Conservation (phyloP, 1,140 invertebrate genomes). For the Propsilocerus akamusi region DNA sequence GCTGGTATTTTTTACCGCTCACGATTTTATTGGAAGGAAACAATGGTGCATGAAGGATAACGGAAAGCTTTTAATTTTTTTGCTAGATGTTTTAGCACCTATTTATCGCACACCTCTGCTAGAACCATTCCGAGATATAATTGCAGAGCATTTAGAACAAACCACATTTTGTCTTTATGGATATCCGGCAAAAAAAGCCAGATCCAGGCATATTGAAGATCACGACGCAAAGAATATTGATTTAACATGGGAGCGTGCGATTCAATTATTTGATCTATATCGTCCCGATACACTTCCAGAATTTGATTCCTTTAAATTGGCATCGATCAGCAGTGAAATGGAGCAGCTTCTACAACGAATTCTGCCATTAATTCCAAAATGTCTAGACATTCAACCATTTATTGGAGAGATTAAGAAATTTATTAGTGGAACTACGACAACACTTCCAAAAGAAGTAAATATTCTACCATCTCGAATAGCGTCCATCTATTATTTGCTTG, state of each 20-base stretch:
- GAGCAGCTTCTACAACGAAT: conserved; percentile 62
- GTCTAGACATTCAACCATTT: conserved; percentile 37
- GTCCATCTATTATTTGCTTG: conserved; percentile 74
- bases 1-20: conserved; percentile 59
- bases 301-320: conserved; percentile 54
- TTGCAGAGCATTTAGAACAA: conserved; percentile 50
- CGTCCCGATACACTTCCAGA: conserved; percentile 59
- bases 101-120: conserved; percentile 38
- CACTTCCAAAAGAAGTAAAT: conserved; percentile 28
- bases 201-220: conserved; percentile 53
- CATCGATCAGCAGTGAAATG: conserved; percentile 53
- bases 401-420: conserved; percentile 40
- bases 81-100: conserved; percentile 49
- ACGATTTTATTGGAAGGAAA: conserved; percentile 62
- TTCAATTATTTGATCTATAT: conserved; percentile 69
- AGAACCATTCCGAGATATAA: conserved; percentile 17
- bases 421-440: conserved; percentile 37
- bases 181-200: conserved; percentile 61
- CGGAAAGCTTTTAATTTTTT: conserved; percentile 58
- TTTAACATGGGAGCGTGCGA: conserved; percentile 58
- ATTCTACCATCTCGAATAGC: conserved; percentile 33
- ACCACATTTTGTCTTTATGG: conserved; percentile 77
- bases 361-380: conserved; percentile 45
- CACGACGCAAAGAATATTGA: conserved; percentile 53
- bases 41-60: conserved; percentile 60